Percentiles rank a stretch among this genome's conserved stretches.
Evolutionary conservation across 2,888 invertebrate species (phyloP).

Genomic region (Ryuthela nishihirai): DNA sequence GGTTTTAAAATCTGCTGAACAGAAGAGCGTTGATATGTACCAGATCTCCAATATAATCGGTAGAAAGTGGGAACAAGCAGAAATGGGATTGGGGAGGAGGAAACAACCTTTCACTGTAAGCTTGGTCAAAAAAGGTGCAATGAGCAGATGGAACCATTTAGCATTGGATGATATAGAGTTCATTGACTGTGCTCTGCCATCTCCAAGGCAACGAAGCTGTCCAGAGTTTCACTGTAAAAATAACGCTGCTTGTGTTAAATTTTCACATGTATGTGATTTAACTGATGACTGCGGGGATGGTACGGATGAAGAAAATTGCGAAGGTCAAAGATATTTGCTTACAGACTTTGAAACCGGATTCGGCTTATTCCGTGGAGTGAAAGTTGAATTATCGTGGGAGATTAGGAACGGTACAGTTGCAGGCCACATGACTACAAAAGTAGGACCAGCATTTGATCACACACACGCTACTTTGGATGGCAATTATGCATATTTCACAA

Average conservation of each 20-base stretch:
- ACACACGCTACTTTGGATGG: slow-evolving; percentile 25
- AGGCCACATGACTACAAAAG: neutral
- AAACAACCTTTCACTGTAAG: slow-evolving; percentile 15
- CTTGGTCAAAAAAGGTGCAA: slow-evolving; percentile 4
- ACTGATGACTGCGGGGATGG: slow-evolving; percentile 39
- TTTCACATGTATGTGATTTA: slow-evolving; percentile 26
- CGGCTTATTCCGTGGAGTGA: slow-evolving; percentile 6
- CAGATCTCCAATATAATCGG: neutral
- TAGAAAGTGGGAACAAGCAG: slow-evolving; percentile 8
- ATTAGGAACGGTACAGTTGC: slow-evolving; percentile 6
- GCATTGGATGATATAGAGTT: slow-evolving; percentile 36
- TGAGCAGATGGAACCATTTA: slow-evolving; percentile 1
- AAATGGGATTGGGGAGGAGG: slow-evolving; percentile 25
- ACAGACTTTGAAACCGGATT: slow-evolving; percentile 26
- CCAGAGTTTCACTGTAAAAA: slow-evolving; percentile 6
- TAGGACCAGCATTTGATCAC: slow-evolving; percentile 38
- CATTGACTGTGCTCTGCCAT: slow-evolving; percentile 31
- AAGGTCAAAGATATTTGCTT: neutral
- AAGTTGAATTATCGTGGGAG: slow-evolving; percentile 20
- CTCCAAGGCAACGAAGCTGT: neutral
- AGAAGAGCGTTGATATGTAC: slow-evolving; percentile 4
- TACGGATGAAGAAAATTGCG: slow-evolving; percentile 34
- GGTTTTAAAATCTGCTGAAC: slow-evolving; percentile 1
- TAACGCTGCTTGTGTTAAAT: slow-evolving; percentile 24
- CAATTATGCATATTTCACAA: slow-evolving; percentile 19